Base-by-base conservation (phyloP, 2,888 invertebrate species). In the Anthophora plumipes region DNA sequence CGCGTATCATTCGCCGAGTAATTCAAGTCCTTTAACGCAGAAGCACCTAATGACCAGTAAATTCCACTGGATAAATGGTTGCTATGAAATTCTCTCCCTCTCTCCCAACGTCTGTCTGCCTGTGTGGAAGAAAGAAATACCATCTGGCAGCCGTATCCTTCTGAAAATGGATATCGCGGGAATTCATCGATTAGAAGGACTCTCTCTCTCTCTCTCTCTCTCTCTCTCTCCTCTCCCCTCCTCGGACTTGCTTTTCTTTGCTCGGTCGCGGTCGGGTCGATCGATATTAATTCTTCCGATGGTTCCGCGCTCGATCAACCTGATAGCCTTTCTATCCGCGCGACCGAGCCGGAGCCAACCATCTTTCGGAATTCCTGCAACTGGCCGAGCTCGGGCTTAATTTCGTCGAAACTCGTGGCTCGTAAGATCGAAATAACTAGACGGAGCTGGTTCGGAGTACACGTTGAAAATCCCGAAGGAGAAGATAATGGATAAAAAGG, bases 401-500 rank as follows among this genome's bases (percentile, higher is more conserved):
- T 76, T 59, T 48, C 48, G 20, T 63, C 37, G 73, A 57, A 22
- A 37, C 20, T 37, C n/a, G 12, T 22, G 39, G 43, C 6, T 41
- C 22, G 46, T 52, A n/a, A n/a, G 50, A 39, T 46, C 52, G 69
- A 60, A 25, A 59, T 74, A 73, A 74, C 66, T 46, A 60, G 43
- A 12, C 60, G 43, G 43, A 14, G 37, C n/a, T 39, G 46, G 61
- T 14, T 0, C 41, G 12, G 8, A 1, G 20, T 17, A 12, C 46
- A 46, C 57, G 41, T 25, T 11, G 68, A 31, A 43, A 63, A 68
- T 75, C 76, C 55, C 68, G 52, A 12, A 43, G 52, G 59, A 48
- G 54, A 71, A 64, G 79, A 71, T 64, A 78, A 78, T 70, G 80
- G 70, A 55, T 66, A 43, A 60, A 48, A 77, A 71, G 20, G 12